phyloP scores from a whole-genome alignment of 2,113 vertebrate genomes.

The Eubucco bourcierii region DNA sequence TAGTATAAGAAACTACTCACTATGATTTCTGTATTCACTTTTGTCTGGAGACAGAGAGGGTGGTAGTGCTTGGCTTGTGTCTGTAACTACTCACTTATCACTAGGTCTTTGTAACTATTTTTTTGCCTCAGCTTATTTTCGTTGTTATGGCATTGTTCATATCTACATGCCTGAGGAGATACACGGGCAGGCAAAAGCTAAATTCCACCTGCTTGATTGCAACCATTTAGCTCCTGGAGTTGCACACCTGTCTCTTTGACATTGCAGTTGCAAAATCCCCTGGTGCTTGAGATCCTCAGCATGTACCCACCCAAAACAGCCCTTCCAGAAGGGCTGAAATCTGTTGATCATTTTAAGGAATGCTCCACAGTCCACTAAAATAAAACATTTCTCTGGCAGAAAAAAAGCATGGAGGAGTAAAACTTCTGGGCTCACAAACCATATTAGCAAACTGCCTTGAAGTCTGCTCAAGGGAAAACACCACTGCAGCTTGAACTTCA shows the following conservation, averaged over 20 bases:
- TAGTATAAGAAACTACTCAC: not conserved
- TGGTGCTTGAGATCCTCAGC: not conserved
- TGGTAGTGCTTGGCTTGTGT: not conserved
- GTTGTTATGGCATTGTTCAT: not conserved
- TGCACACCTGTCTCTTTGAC: not conserved
- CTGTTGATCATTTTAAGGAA: not conserved
- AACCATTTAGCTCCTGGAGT: not conserved
- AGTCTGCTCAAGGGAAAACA: not conserved
- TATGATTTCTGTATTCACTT: fast-evolving
- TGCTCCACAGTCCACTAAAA: not conserved
- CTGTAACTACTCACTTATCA: not conserved
- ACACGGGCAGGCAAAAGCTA: not conserved
- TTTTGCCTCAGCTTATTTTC: not conserved
- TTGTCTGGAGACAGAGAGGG: not conserved
- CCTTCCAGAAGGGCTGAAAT: not conserved
- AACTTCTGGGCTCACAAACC: not conserved
- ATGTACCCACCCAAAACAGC: not conserved
- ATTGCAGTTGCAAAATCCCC: not conserved
- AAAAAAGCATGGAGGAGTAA: not conserved
- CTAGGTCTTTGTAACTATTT: not conserved
- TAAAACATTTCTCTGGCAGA: not conserved
- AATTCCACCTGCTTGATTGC: not conserved
- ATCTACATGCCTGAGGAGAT: not conserved
- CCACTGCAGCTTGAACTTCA: not conserved
- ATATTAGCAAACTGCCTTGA: not conserved